A percentile compares a stretch with the other conserved stretches of the same genome.
Conservation (phyloP, 2,888 invertebrate species). For the Lomographa bimaculata region DNA sequence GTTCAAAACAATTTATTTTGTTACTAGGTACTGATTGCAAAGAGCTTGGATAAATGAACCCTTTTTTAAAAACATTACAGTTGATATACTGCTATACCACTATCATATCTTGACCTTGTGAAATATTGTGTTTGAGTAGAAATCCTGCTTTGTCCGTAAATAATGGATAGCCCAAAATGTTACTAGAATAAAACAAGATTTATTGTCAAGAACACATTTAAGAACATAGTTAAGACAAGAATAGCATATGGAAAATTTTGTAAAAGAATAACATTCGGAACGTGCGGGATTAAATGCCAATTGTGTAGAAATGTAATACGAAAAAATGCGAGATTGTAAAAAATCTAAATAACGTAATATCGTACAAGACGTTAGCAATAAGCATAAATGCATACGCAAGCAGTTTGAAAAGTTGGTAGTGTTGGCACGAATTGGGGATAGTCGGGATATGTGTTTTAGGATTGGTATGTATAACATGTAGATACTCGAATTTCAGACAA, state of each 20-base stretch:
- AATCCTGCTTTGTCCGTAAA: conserved; percentile 10
- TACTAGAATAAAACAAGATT: conserved; percentile 10
- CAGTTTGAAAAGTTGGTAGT: neutral
- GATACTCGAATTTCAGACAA: too few relatives aligned
- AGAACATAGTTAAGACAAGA: too few relatives aligned
- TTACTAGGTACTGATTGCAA: too few relatives aligned
- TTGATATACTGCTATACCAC: too few relatives aligned
- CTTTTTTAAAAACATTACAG: too few relatives aligned
- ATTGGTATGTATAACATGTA: too few relatives aligned
- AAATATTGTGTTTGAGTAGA: conserved; percentile 12
- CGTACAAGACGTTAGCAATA: conserved; percentile 15
- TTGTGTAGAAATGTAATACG: conserved; percentile 3
- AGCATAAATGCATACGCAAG: conserved; percentile 23
- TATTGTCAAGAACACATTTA: conserved; percentile 1
- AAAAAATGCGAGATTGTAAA: conserved; percentile 11
- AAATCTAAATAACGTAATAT: conserved; percentile 17
- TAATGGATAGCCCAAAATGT: conserved; percentile 15
- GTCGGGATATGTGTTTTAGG: too few relatives aligned
- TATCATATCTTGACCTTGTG: conserved; percentile 5
- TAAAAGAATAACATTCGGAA: too few relatives aligned
- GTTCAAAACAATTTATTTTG: too few relatives aligned
- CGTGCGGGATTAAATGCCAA: neutral
- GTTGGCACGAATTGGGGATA: too few relatives aligned
- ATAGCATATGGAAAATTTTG: too few relatives aligned
- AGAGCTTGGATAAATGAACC: too few relatives aligned